phyloP scores from a whole-genome alignment of 2,113 vertebrate species.

The Todiramphus chloris region DNA sequence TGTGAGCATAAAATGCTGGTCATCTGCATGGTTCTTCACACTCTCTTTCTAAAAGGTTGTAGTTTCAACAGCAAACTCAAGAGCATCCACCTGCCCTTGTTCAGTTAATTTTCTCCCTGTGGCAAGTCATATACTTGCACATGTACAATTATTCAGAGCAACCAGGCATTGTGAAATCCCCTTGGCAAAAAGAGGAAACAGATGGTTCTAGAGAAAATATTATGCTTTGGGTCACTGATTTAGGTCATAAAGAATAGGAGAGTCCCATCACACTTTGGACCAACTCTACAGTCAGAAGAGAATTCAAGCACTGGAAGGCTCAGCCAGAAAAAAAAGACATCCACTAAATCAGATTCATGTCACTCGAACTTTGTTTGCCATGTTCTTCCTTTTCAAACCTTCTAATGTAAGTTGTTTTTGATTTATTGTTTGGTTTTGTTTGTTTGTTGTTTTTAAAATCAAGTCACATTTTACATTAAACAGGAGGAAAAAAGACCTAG shows the following conservation, averaged over 20 bases:
- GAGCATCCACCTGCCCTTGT: slow-evolving; percentile 28
- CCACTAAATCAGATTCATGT: neutral
- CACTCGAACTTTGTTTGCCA: neutral
- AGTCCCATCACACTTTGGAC: slow-evolving; percentile 38
- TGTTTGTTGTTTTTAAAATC: neutral
- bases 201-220: slow-evolving; percentile 59
- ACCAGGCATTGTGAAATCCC: slow-evolving; percentile 61
- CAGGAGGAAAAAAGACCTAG: neutral
- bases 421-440: neutral
- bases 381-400: neutral
- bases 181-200: slow-evolving; percentile 61
- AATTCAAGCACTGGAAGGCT: neutral
- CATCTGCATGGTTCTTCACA: neutral
- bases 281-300: slow-evolving; percentile 18
- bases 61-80: neutral
- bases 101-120: slow-evolving; percentile 22
- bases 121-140: slow-evolving; percentile 24
- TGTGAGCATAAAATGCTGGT: neutral
- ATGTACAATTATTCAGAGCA: slow-evolving; percentile 52
- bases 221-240: slow-evolving; percentile 51
- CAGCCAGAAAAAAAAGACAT: neutral
- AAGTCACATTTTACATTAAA: neutral
- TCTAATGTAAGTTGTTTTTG: neutral
- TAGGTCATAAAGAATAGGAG: slow-evolving; percentile 33
- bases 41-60: neutral